These are phyloP conservation scores for Pseudonaja textilis DNA, from an alignment of 2,113 vertebrate species.

Conservation along the genomic window DNA sequence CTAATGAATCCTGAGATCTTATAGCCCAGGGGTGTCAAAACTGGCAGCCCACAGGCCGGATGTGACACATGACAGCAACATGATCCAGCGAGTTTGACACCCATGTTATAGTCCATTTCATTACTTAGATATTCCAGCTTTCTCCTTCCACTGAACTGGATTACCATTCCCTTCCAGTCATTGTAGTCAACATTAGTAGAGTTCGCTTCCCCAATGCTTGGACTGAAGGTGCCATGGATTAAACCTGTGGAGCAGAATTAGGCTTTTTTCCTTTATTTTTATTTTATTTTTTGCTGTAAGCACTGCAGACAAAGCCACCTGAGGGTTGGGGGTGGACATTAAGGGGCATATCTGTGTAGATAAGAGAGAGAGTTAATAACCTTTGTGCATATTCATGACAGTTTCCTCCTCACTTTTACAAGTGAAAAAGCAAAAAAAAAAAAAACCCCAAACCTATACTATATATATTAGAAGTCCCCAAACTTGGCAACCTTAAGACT, in stretches of 20 bases:
- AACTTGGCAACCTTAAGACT: too few relatives aligned
- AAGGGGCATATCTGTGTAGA: not conserved
- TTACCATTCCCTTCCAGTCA: not conserved
- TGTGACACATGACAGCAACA: too few relatives aligned
- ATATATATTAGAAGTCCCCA: too few relatives aligned
- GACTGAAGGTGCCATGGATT: not conserved
- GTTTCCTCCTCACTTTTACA: not conserved
- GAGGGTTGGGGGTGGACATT: not conserved
- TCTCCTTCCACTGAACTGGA: not conserved
- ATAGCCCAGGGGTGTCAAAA: not conserved
- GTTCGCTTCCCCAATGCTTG: not conserved
- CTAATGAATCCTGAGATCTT: not conserved
- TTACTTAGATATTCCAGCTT: not conserved
- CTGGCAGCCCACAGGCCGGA: too few relatives aligned
- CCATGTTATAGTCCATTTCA: too few relatives aligned
- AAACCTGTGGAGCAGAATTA: not conserved
- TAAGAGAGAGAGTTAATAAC: not conserved
- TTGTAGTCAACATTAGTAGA: not conserved
- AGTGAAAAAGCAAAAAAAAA: not conserved
- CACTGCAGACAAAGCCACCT: not conserved
- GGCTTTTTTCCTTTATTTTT: not conserved
- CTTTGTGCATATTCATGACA: not conserved
- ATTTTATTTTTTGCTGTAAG: not conserved
- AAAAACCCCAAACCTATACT: too few relatives aligned
- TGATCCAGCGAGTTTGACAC: too few relatives aligned